These are phyloP conservation scores for Lophotis ruficrista DNA, from an alignment of 2,113 vertebrate genomes.

Conservation along the genomic window DNA sequence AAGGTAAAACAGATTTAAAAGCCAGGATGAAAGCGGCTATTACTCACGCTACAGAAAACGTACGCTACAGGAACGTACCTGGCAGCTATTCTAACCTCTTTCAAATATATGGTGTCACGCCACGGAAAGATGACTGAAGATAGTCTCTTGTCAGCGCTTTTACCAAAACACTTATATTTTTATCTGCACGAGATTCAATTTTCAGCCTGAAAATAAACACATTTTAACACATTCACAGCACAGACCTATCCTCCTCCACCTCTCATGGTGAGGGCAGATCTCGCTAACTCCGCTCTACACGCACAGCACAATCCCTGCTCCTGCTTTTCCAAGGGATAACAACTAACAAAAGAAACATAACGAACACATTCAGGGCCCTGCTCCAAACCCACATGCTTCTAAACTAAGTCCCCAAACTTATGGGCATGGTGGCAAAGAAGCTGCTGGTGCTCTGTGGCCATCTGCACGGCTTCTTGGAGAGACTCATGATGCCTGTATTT, in stretches of 20 bases:
- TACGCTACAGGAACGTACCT: accelerated
- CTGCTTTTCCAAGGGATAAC: background rate
- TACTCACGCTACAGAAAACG: background rate
- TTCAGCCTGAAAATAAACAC: constrained; percentile 23
- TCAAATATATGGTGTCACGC: background rate
- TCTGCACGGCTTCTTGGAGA: background rate
- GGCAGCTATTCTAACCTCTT: background rate
- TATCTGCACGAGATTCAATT: constrained; percentile 9
- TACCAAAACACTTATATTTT: background rate
- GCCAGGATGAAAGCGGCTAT: background rate
- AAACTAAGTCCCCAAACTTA: background rate
- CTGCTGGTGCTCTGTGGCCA: background rate
- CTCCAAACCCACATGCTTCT: background rate
- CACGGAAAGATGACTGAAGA: background rate
- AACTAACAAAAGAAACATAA: background rate
- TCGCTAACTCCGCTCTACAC: background rate
- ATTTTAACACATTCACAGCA: background rate
- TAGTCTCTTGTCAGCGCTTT: constrained; percentile 22
- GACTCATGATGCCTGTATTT: background rate
- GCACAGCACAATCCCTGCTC: background rate
- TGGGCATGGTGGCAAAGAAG: background rate
- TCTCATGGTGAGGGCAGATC: background rate
- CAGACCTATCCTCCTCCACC: constrained; percentile 7
- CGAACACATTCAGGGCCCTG: background rate
- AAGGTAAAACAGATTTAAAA: background rate